phyloP scores from a whole-genome alignment of 2,888 invertebrate species.

The Phyto melanocephala region DNA sequence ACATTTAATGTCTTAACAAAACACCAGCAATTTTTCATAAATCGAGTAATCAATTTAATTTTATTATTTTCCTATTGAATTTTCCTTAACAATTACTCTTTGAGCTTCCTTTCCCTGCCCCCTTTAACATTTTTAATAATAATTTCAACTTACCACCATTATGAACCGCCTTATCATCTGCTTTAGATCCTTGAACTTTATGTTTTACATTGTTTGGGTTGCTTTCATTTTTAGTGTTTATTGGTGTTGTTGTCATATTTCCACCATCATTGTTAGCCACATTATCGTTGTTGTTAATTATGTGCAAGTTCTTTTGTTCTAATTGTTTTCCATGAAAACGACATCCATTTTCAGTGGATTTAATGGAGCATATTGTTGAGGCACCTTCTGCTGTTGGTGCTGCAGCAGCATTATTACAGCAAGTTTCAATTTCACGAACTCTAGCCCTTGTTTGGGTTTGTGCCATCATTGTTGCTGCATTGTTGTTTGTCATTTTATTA shows the following conservation, averaged over 20 bases:
- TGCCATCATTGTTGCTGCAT: constrained; percentile 76
- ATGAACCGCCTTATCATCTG: constrained; percentile 5
- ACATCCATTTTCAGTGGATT: constrained; percentile 36
- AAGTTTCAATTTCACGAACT: constrained; percentile 76
- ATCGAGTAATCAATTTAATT: too few relatives aligned
- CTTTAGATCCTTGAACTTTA: constrained; percentile 22
- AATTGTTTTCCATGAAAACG: constrained; percentile 43
- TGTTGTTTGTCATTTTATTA: constrained; percentile 77
- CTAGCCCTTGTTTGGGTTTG: constrained; percentile 73
- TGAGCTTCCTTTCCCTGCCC: background rate
- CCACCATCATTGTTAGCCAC: constrained; percentile 4
- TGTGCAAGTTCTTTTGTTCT: constrained; percentile 65
- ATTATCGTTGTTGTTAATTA: constrained; percentile 16
- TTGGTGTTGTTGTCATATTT: constrained; percentile 19
- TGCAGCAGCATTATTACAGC: constrained; percentile 70
- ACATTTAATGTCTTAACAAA: too few relatives aligned
- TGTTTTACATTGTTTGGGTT: constrained; percentile 18
- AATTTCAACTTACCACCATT: constrained; percentile 23
- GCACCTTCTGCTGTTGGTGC: constrained; percentile 21
- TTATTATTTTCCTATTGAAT: background rate
- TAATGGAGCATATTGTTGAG: constrained; percentile 10
- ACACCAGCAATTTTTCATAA: too few relatives aligned
- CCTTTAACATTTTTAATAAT: background rate
- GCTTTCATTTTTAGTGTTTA: constrained; percentile 6
- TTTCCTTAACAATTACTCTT: background rate